Base-by-base conservation (phyloP, 2,888 invertebrate genomes). In the Netelia inedita region DNA sequence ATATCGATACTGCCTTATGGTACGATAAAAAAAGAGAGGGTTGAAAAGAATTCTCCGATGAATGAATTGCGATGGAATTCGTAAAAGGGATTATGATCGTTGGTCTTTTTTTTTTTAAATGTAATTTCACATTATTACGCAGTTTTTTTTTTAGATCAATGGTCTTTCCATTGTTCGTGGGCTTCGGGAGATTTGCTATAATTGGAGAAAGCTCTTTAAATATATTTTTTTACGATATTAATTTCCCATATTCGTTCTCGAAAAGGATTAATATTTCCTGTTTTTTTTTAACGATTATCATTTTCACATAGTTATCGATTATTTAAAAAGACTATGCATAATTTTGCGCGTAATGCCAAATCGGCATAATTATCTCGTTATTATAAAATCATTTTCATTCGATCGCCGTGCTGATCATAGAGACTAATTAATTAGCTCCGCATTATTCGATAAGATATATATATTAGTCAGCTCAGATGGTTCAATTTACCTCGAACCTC, bases 1-100 rank as follows among this genome's bases (percentile, higher is more conserved):
- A 55, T 43, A 59, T 59, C 59, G 59, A 28, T 23, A 61, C 43
- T 16, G 59, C 21, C 53, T 53, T n/a, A n/a, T 14, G n/a, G n/a
- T 5, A 2, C 5, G 53, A 53, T 11, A 1, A 53, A 53, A 53
- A 53, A 53, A 1, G 28, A 28, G 28, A 28, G 28, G 5, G 0
- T 28, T 28, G 28, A 28, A 28, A 28, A 28, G 5, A 28, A 28
- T 28, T 28, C 5, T 28, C 5, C 5, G 28, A 28, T 28, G 28
- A 28, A 28, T 28, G 28, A 28, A 28, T 3, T 6, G 28, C 28
- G 5, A 28, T 5, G 5, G 3, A 28, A 28, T 28, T 28, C 28
- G 28, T 28, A 28, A 5, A 28, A 28, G 5, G 28, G 5, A 28
- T 28, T 28, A 5, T 28, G 28, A 28, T 28, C 5, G 28, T 28